phyloP scores from a whole-genome alignment of 2,113 vertebrate species.

The Chaenocephalus aceratus region DNA sequence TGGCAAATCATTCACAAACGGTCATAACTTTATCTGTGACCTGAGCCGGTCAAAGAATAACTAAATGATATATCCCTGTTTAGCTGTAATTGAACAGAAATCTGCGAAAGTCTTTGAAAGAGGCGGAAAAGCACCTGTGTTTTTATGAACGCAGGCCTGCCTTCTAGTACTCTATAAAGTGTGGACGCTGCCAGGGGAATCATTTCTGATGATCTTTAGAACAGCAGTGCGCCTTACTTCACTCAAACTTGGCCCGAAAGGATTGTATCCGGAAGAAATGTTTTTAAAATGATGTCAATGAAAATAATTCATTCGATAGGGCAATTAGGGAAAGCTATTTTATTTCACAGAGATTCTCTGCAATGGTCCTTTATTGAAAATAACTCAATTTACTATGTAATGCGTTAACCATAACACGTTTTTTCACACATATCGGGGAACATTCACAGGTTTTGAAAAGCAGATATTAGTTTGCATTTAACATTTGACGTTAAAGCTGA shows the following conservation, averaged over 20 bases:
- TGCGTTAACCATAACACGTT: conserved; percentile 30
- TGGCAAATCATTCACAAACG: conserved; percentile 79
- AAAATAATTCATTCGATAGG: conserved; percentile 59
- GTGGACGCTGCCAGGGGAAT: conserved; percentile 68
- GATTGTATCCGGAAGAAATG: conserved; percentile 56
- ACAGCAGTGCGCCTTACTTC: conserved; percentile 65
- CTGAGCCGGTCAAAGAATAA: conserved; percentile 59
- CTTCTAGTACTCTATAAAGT: conserved; percentile 76
- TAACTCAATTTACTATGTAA: conserved; percentile 16
- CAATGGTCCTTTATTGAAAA: conserved; percentile 37
- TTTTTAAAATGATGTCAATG: conserved; percentile 67
- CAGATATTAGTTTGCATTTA: neutral
- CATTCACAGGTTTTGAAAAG: conserved; percentile 17
- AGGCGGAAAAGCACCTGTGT: conserved; percentile 75
- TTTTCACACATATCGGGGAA: conserved; percentile 15
- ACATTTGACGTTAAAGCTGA: neutral
- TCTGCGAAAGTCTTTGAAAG: conserved; percentile 75
- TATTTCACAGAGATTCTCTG: conserved; percentile 59
- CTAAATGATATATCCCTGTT: conserved; percentile 61
- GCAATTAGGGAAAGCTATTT: conserved; percentile 58
- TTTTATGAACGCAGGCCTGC: conserved; percentile 75
- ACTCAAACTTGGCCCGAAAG: conserved; percentile 56
- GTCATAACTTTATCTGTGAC: conserved; percentile 19
- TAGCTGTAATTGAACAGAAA: conserved; percentile 63
- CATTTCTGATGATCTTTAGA: conserved; percentile 77